Percentiles rank a stretch among this genome's conserved stretches.
Conservation (phyloP, 2,888 invertebrate genomes). For the Strigamia transsilvanica region DNA sequence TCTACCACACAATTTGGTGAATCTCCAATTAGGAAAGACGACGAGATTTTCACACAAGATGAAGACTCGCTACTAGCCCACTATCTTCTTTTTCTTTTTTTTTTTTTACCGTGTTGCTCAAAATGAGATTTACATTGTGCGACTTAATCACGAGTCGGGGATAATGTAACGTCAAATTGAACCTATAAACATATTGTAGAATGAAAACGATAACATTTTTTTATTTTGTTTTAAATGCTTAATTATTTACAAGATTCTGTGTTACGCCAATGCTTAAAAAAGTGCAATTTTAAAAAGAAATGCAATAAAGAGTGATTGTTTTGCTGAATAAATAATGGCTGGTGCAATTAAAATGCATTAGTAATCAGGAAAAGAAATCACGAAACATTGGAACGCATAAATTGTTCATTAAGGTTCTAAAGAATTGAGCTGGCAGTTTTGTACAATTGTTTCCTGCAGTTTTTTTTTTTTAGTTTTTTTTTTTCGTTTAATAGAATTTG, state of each 20-base stretch:
- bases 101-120: conserved; percentile 1
- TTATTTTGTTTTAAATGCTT: not conserved
- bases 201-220: not conserved
- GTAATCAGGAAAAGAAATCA: not conserved
- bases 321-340: not conserved
- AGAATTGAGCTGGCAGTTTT: too few relatives aligned
- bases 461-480: too few relatives aligned
- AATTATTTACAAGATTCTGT: not conserved
- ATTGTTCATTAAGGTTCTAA: not conserved
- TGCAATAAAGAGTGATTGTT: not conserved
- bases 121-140: conserved; percentile 37
- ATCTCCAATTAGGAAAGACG: conserved; percentile 43
- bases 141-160: not conserved
- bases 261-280: not conserved
- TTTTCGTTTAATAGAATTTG: too few relatives aligned
- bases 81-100: not conserved
- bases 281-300: not conserved
- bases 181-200: not conserved
- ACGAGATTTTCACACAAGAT: conserved; percentile 47
- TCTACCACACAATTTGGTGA: conserved; percentile 47
- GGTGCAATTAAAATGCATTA: conserved; percentile 1
- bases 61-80: conserved; percentile 27
- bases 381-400: not conserved
- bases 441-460: too few relatives aligned
- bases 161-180: conserved; percentile 14